phyloP scores from a whole-genome alignment of 1,140 invertebrate genomes.

The Daktulosphaira vitifoliae region DNA sequence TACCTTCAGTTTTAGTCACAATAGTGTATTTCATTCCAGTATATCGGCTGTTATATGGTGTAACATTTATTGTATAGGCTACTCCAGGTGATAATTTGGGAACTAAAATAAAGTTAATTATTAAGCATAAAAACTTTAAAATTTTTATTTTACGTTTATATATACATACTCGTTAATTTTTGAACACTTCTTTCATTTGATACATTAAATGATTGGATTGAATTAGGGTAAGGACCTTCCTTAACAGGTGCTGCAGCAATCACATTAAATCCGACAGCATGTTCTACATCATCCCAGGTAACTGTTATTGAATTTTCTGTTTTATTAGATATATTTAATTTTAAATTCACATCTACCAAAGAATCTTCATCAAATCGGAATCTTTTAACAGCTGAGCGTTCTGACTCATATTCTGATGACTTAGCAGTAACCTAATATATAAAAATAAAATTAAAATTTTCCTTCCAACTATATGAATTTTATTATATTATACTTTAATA shows the following conservation, averaged over 20 bases:
- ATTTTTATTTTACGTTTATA: neutral
- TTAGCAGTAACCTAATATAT: conserved; percentile 55
- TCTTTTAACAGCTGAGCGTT: conserved; percentile 41
- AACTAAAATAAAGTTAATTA: conserved; percentile 44
- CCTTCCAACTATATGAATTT: neutral
- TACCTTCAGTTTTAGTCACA: conserved; percentile 16
- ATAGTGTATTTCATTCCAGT: conserved; percentile 11
- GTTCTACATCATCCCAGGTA: conserved; percentile 51
- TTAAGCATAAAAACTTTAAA: neutral
- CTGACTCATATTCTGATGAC: conserved; percentile 53
- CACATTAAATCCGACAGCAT: conserved; percentile 56
- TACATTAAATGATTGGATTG: conserved; percentile 36
- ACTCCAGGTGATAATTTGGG: conserved; percentile 51
- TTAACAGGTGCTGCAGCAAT: conserved; percentile 40
- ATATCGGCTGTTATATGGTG: conserved; percentile 11
- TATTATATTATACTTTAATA: conserved; percentile 34
- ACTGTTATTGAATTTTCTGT: conserved; percentile 50
- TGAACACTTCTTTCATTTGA: conserved; percentile 39
- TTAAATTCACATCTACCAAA: conserved; percentile 52
- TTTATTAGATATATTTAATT: conserved; percentile 47
- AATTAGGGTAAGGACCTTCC: conserved; percentile 46
- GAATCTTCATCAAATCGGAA: conserved; percentile 53
- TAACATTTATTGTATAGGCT: conserved; percentile 51
- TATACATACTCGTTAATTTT: conserved; percentile 39
- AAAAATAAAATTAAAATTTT: conserved; percentile 34